Conservation (phyloP, 2,888 invertebrate species). For the Volucella inanis region DNA sequence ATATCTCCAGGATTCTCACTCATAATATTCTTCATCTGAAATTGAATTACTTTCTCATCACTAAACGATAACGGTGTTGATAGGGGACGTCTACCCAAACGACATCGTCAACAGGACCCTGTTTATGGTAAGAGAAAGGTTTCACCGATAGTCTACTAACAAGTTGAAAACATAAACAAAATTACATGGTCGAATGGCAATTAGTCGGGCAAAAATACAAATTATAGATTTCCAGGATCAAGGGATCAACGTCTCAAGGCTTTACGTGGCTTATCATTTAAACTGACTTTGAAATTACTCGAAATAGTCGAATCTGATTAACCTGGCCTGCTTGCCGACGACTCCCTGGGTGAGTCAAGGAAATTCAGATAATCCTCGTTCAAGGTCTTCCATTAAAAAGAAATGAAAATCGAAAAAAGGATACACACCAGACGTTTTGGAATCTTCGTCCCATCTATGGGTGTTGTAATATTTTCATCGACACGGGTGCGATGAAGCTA, state of each 20-base stretch:
- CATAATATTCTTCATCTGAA: conserved; percentile 30
- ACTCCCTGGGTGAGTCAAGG: background rate
- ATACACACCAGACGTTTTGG: background rate
- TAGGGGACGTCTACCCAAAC: background rate
- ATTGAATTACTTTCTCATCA: conserved; percentile 74
- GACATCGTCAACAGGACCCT: background rate
- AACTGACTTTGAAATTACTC: background rate
- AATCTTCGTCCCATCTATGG: background rate
- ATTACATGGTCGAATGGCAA: conserved; percentile 68
- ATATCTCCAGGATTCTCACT: background rate
- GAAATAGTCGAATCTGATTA: no score
- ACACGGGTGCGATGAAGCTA: background rate
- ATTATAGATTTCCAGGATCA: conserved; percentile 59
- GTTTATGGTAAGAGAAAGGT: background rate
- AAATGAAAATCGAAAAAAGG: conserved; percentile 25
- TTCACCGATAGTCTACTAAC: background rate
- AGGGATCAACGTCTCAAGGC: conserved; percentile 30
- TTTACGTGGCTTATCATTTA: conserved; percentile 21
- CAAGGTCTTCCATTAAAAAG: conserved; percentile 25
- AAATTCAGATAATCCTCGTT: conserved; percentile 37
- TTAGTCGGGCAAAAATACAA: conserved; percentile 55
- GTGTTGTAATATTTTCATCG: conserved; percentile 17
- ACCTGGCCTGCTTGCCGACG: background rate
- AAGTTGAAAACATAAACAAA: conserved; percentile 48
- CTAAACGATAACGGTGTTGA: conserved; percentile 5